These are phyloP conservation scores for Potamarius usumacintae DNA, from an alignment of 2,113 vertebrate species.

Conservation along the genomic window DNA sequence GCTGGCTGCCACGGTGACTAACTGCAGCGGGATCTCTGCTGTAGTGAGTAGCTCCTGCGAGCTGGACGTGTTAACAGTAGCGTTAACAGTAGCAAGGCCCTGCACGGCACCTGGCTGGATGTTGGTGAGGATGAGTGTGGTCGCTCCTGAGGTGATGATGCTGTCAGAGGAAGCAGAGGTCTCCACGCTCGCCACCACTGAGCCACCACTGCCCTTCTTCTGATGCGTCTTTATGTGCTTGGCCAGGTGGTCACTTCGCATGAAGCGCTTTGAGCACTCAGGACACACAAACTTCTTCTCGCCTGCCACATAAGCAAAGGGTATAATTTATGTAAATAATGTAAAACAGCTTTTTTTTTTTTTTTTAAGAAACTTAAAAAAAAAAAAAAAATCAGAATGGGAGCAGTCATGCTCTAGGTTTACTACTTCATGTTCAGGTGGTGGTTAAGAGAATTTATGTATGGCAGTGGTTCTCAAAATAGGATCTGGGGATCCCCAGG, in stretches of 20 bases:
- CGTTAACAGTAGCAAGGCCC: conserved; percentile 87
- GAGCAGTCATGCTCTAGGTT: neutral
- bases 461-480: neutral
- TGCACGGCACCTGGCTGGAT: conserved; percentile 92
- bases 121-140: conserved; percentile 99
- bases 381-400: neutral
- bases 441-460: neutral
- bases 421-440: neutral
- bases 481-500: neutral
- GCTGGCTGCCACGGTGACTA: conserved; percentile 95
- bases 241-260: conserved; percentile 99
- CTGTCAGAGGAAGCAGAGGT: conserved; percentile 85
- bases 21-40: conserved; percentile 96
- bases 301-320: conserved; percentile 72
- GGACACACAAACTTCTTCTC: conserved; percentile 99
- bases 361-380: neutral
- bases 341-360: neutral
- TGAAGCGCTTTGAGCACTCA: conserved; percentile 98
- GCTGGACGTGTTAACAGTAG: conserved; percentile 77
- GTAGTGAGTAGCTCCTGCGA: conserved; percentile 96
- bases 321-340: neutral
- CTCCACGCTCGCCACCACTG: conserved; percentile 89
- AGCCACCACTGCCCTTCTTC: conserved; percentile 92
- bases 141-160: conserved; percentile 94
- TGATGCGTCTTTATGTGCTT: conserved; percentile 99